Evolutionary conservation across 2,113 vertebrate genomes (phyloP).

Genomic region (Azemiops feae): DNA sequence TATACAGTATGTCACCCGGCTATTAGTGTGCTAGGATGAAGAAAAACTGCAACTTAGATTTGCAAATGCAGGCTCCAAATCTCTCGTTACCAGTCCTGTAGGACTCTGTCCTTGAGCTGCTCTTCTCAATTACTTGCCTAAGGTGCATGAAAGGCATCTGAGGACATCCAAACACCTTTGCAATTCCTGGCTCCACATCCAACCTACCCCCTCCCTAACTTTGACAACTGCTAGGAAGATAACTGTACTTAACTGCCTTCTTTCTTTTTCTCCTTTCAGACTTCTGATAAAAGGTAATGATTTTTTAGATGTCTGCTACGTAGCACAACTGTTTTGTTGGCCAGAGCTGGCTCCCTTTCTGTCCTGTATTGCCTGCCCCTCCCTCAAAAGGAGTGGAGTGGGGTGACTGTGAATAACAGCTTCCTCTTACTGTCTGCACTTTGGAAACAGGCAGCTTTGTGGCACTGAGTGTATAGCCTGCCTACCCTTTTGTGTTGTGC

Average conservation of each 20-base stretch:
- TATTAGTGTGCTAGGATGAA: neutral
- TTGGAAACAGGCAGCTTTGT: slow-evolving; percentile 10
- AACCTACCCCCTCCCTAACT: neutral
- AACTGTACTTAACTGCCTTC: neutral
- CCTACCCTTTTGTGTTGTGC: slow-evolving; percentile 17
- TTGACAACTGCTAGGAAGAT: neutral
- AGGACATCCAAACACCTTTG: neutral
- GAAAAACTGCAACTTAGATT: neutral
- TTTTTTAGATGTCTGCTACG: neutral
- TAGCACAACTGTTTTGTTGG: neutral
- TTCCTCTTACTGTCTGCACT: slow-evolving; percentile 18
- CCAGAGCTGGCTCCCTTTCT: neutral
- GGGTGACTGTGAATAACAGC: neutral
- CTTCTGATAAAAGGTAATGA: neutral
- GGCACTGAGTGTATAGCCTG: neutral
- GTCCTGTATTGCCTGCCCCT: neutral
- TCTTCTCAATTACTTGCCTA: neutral
- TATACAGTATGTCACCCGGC: neutral
- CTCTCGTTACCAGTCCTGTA: neutral
- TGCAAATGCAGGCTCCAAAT: neutral
- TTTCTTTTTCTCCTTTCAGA: neutral
- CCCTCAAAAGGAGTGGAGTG: neutral
- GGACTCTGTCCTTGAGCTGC: neutral
- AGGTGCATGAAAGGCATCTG: neutral
- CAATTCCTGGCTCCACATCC: neutral